Evolutionary conservation across 2,888 invertebrate species (phyloP).

Genomic region (Drosophila quinaria): DNA sequence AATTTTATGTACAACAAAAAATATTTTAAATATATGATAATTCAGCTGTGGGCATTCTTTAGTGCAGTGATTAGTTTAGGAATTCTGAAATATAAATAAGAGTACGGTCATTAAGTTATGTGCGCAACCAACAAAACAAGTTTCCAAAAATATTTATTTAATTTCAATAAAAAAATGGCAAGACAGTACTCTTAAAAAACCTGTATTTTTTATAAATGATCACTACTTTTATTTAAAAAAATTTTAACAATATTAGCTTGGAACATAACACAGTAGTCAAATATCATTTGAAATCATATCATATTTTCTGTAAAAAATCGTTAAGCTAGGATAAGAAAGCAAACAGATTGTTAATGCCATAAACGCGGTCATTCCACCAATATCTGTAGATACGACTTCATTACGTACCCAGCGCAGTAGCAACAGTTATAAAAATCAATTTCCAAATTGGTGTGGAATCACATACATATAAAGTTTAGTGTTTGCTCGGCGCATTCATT

Average conservation of each 20-base stretch:
- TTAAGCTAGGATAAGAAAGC: slow-evolving; percentile 2
- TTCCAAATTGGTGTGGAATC: slow-evolving; percentile 18
- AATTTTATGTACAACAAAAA: not conserved
- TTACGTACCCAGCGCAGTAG: not conserved
- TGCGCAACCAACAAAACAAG: not conserved
- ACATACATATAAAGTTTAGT: not conserved
- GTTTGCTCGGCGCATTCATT: not conserved
- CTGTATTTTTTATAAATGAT: not conserved
- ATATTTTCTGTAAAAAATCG: slow-evolving; percentile 10
- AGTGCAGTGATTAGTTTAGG: not conserved
- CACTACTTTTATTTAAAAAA: not conserved
- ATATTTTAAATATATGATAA: not conserved
- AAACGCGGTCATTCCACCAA: not conserved
- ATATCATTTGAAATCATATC: not conserved
- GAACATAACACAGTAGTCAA: slow-evolving; percentile 16
- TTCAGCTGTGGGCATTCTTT: not conserved
- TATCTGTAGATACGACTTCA: not conserved
- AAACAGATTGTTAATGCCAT: slow-evolving; percentile 1
- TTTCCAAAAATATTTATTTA: not conserved
- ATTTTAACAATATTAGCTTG: not conserved
- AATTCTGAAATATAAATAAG: not conserved
- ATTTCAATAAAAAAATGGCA: not conserved
- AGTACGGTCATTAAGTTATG: not conserved
- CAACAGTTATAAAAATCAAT: slow-evolving; percentile 25
- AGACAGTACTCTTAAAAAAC: not conserved